These are phyloP conservation scores for Lasius platythorax DNA, from an alignment of 2,888 invertebrate genomes.

Conservation along the genomic window DNA sequence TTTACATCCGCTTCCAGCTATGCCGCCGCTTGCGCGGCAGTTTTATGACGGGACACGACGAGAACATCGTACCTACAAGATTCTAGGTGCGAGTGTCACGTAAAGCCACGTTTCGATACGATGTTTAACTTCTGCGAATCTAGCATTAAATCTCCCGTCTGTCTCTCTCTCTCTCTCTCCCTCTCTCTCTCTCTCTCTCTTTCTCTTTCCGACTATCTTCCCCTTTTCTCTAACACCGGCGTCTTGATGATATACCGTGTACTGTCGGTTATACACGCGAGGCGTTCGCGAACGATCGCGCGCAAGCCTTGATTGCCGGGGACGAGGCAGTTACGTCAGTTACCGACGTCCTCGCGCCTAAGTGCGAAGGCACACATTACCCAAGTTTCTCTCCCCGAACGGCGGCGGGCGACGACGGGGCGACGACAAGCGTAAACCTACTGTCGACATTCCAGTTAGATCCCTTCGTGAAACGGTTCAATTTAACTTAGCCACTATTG, in stretches of 20 bases:
- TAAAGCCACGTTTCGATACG: constrained; percentile 48
- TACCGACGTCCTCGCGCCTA: constrained; percentile 73
- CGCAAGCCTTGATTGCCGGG: constrained; percentile 77
- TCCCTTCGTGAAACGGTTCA: constrained; percentile 72
- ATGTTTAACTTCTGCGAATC: constrained; percentile 63
- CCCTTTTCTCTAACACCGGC: not conserved
- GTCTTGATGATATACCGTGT: not conserved
- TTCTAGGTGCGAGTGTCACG: constrained; percentile 26
- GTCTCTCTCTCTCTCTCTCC: not conserved
- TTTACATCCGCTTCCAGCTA: not conserved
- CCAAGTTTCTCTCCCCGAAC: constrained; percentile 70
- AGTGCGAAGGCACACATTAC: constrained; percentile 71
- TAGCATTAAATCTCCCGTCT: constrained; percentile 65
- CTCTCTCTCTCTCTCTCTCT: not conserved
- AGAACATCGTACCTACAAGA: not conserved
- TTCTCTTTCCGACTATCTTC: not conserved
- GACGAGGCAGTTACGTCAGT: constrained; percentile 77
- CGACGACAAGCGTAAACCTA: constrained; percentile 56
- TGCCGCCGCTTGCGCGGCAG: not conserved
- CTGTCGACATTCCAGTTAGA: constrained; percentile 59
- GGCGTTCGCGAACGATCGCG: constrained; percentile 67
- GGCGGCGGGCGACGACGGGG: constrained; percentile 53
- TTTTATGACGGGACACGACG: not conserved
- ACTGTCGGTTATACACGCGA: constrained; percentile 21
- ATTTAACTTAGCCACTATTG: constrained; percentile 78